phyloP scores from a whole-genome alignment of 2,888 invertebrate genomes.

The Lutraria lutraria region DNA sequence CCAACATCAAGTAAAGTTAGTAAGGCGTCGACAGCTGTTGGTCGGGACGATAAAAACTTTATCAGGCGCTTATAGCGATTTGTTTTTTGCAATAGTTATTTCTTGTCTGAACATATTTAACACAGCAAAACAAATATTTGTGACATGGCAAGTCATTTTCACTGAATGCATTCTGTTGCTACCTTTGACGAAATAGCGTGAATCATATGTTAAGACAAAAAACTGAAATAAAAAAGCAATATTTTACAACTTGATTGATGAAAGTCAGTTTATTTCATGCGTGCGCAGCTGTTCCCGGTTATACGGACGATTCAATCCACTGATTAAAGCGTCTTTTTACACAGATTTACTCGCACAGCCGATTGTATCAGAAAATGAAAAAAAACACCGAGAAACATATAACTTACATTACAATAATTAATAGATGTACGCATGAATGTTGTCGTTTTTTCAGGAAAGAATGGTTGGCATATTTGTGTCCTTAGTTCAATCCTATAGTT shows the following conservation, averaged over 20 bases:
- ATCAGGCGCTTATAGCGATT: background rate
- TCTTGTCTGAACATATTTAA: conserved; percentile 1
- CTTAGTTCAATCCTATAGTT: too few relatives aligned
- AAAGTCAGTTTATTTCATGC: conserved; percentile 26
- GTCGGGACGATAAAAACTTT: background rate
- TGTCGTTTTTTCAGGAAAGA: background rate
- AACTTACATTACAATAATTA: background rate
- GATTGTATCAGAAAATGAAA: conserved; percentile 55
- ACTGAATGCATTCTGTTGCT: background rate
- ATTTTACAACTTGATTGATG: conserved; percentile 40
- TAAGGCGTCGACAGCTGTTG: background rate
- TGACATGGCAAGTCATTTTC: conserved; percentile 23
- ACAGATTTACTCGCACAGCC: conserved; percentile 20
- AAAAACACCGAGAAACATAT: conserved; percentile 31
- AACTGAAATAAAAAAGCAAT: conserved; percentile 15
- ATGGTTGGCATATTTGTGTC: background rate
- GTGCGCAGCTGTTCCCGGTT: conserved; percentile 46
- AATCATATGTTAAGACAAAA: conserved; percentile 24
- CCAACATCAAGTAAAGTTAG: background rate
- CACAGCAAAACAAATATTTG: conserved; percentile 15
- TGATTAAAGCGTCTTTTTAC: conserved; percentile 48
- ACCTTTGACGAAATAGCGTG: conserved; percentile 30
- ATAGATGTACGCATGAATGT: background rate
- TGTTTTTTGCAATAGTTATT: conserved; percentile 16
- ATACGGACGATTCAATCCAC: conserved; percentile 43